Evolutionary conservation across 1,140 invertebrate species (phyloP), one percentile per base, ranked within the genome.

Genomic region (Whitmania pigra): DNA sequence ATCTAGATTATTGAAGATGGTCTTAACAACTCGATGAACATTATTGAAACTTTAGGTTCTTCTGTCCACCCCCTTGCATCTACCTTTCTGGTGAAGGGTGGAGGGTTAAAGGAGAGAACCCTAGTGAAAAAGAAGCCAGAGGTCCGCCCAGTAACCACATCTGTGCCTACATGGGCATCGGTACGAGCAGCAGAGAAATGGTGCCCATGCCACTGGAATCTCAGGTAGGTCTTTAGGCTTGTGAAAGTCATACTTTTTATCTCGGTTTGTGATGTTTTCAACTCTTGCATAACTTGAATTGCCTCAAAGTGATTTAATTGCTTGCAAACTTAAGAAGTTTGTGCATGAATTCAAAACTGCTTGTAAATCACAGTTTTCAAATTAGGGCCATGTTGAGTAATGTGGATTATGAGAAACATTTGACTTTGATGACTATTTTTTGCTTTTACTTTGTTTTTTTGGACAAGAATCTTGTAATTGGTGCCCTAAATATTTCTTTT

Each of bases 61-160:
- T 97, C 83, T 97, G 94, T 79, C 94, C 94, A 0, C 94, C 94
- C 0, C 94, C 94, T 0, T 97, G 94, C 80, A 94, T 97, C 76
- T 97, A 97, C 82, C 82, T 97, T 22, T 90, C 91, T 77, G 94
- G 94, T 5, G 92, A 94, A 75, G 94, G 94, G 4, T 97, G 94
- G 94, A 87, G 94, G 20, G 88, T 92, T 74, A 70, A 70, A 27
- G 53, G 22, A 53, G 91, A 49, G 43, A 22, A 27, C 17, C 25
- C 49, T 22, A 40, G 53, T 25, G 22, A 25, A 25, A 53, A 70
- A 7, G 69, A 49, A n/a, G 69, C 18, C 20, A 27, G 31, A 18
- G 4, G 22, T 31, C 22, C 43, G 25, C 43, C 31, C 36, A 53
- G 25, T n/a, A 70, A 25, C 29, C 69, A 96, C 78, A 82, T 97